Conservation (phyloP, 2,888 invertebrate genomes). For the Pseudoips prasinana region DNA sequence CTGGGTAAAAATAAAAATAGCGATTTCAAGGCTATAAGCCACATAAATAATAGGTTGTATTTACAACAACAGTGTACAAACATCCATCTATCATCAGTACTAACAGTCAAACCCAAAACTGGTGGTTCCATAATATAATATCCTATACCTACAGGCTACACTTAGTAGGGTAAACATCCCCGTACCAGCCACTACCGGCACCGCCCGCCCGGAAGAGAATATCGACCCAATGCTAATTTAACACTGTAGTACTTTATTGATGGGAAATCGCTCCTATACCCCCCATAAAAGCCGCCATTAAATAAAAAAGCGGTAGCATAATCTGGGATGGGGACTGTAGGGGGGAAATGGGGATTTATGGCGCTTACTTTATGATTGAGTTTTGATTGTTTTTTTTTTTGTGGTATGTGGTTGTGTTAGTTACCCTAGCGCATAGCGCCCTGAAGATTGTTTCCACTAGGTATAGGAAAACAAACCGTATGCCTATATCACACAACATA, state of each 20-base stretch:
- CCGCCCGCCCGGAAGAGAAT: conserved; percentile 57
- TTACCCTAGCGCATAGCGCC: too few relatives aligned
- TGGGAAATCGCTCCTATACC: conserved; percentile 48
- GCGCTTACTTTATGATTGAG: too few relatives aligned
- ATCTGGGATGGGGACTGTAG: conserved; percentile 13
- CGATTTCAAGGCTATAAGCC: too few relatives aligned
- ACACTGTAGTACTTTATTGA: conserved; percentile 52
- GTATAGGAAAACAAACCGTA: too few relatives aligned
- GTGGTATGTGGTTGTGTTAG: too few relatives aligned
- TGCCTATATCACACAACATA: too few relatives aligned
- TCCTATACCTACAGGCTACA: conserved; percentile 6
- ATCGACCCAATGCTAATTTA: conserved; percentile 71
- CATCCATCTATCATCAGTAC: too few relatives aligned
- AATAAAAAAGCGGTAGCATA: conserved; percentile 28
- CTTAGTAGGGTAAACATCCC: conserved; percentile 23
- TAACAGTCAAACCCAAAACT: conserved; percentile 3
- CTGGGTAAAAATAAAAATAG: too few relatives aligned
- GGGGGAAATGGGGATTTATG: conserved; percentile 5
- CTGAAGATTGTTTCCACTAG: too few relatives aligned
- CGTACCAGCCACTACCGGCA: conserved; percentile 50
- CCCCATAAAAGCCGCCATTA: conserved; percentile 32
- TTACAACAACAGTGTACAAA: too few relatives aligned
- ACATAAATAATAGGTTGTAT: too few relatives aligned
- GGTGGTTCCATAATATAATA: conserved; percentile 10
- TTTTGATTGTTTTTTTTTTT: too few relatives aligned